Percentiles rank a stretch among this genome's conserved stretches.
Evolutionary conservation across 2,888 invertebrate genomes (phyloP).

Genomic region (Ormyrus pomaceus): DNA sequence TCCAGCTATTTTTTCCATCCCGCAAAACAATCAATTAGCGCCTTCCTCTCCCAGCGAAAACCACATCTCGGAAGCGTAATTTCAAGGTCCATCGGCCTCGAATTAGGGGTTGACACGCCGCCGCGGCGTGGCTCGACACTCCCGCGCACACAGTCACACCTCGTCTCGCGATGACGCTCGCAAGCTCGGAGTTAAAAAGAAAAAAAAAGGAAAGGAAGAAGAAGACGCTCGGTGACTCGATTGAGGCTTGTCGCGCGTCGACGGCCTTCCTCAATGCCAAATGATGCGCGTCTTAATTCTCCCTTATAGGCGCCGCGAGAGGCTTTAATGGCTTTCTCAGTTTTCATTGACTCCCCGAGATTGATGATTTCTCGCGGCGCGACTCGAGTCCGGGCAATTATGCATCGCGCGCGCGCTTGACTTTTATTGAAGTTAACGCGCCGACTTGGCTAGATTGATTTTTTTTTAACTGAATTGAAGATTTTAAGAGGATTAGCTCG

Average conservation of each 20-base stretch:
- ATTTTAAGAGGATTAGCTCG: neutral
- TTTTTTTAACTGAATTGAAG: neutral
- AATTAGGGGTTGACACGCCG: too few relatives aligned
- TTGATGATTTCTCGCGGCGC: conserved; percentile 10
- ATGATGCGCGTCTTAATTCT: conserved; percentile 23
- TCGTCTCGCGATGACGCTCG: neutral
- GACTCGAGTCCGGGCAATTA: neutral
- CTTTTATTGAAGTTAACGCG: conserved; percentile 1
- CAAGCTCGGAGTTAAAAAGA: neutral
- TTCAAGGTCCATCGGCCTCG: too few relatives aligned
- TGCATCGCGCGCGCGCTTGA: neutral
- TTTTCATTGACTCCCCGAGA: conserved; percentile 11
- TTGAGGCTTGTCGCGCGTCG: conserved; percentile 16
- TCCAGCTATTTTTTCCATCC: neutral
- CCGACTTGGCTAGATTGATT: neutral
- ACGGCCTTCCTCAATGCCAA: conserved; percentile 38
- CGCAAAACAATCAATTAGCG: too few relatives aligned
- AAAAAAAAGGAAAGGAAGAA: neutral
- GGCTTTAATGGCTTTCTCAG: neutral
- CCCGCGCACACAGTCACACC: neutral
- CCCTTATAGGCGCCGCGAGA: neutral
- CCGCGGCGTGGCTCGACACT: neutral
- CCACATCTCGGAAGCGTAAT: too few relatives aligned
- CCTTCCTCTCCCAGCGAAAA: too few relatives aligned
- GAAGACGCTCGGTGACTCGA: conserved; percentile 4